phyloP scores from a whole-genome alignment of 2,113 vertebrate species.

The Phyllostomus hastatus region DNA sequence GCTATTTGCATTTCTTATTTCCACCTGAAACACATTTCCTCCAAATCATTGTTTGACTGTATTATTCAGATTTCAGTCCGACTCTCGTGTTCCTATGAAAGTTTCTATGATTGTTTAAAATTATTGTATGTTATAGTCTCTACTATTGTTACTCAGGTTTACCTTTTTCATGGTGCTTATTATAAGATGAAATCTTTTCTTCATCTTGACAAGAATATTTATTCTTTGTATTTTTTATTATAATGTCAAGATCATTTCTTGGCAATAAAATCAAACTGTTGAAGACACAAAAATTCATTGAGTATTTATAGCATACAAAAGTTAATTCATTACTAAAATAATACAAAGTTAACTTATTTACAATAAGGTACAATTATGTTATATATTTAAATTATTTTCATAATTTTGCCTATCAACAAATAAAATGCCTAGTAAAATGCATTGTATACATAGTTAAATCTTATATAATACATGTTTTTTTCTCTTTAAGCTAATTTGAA shows the following conservation, averaged over 20 bases:
- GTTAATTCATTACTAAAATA: background rate
- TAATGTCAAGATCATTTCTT: background rate
- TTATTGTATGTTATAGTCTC: background rate
- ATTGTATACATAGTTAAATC: background rate
- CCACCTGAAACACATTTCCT: background rate
- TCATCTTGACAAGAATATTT: background rate
- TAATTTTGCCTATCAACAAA: background rate
- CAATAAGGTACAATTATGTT: background rate
- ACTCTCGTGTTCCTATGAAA: background rate
- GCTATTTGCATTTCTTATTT: background rate
- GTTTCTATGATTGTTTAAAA: background rate
- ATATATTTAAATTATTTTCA: background rate
- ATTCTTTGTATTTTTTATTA: background rate
- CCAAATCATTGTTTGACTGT: background rate
- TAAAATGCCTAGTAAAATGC: background rate
- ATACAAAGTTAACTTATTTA: background rate
- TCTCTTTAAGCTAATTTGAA: slow-evolving; percentile 48
- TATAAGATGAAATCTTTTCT: background rate
- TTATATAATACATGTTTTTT: background rate
- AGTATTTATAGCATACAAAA: background rate
- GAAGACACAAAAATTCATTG: background rate
- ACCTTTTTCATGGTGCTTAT: background rate
- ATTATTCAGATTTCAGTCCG: background rate
- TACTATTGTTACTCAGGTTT: background rate
- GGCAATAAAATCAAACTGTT: background rate